Evolutionary conservation across 2,888 invertebrate genomes (phyloP).

Genomic region (Netelia fuscicornis): DNA sequence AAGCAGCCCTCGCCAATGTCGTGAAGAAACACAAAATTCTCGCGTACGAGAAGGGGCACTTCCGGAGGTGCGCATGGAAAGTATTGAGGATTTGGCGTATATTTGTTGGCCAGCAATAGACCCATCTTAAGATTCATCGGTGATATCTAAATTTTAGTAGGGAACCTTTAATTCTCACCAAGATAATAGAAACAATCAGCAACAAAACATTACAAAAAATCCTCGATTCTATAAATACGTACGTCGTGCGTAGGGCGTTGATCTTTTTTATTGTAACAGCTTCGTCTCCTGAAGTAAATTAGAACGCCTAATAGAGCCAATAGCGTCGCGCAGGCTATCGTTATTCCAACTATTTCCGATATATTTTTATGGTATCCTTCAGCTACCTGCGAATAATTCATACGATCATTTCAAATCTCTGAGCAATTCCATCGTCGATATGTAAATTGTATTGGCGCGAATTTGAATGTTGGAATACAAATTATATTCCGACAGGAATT

Average conservation of each 20-base stretch:
- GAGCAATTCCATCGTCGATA: background rate
- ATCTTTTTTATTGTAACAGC: slow-evolving; percentile 63
- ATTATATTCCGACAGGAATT: background rate
- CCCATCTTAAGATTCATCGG: slow-evolving; percentile 87
- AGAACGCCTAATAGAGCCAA: slow-evolving; percentile 72
- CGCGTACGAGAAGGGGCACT: slow-evolving; percentile 88
- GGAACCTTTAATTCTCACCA: slow-evolving; percentile 48
- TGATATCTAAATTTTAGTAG: slow-evolving; percentile 85
- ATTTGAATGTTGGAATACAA: slow-evolving; percentile 6
- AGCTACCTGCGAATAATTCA: slow-evolving; percentile 75
- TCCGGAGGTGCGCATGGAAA: slow-evolving; percentile 85
- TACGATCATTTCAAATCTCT: slow-evolving; percentile 1
- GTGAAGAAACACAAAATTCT: slow-evolving; percentile 89
- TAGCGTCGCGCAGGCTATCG: slow-evolving; percentile 76
- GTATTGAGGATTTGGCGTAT: slow-evolving; percentile 92
- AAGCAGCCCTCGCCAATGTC: slow-evolving; percentile 96
- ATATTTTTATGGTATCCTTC: slow-evolving; percentile 75
- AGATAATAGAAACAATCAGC: slow-evolving; percentile 25
- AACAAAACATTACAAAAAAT: slow-evolving; percentile 24
- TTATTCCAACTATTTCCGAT: slow-evolving; percentile 80
- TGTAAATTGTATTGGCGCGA: background rate
- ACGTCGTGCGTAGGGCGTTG: slow-evolving; percentile 65
- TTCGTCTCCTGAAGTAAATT: slow-evolving; percentile 56
- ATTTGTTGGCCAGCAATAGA: slow-evolving; percentile 89
- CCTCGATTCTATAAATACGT: slow-evolving; percentile 47